Evolutionary conservation across 2,113 vertebrate genomes (phyloP).

Genomic region (Lipophrys pholis): DNA sequence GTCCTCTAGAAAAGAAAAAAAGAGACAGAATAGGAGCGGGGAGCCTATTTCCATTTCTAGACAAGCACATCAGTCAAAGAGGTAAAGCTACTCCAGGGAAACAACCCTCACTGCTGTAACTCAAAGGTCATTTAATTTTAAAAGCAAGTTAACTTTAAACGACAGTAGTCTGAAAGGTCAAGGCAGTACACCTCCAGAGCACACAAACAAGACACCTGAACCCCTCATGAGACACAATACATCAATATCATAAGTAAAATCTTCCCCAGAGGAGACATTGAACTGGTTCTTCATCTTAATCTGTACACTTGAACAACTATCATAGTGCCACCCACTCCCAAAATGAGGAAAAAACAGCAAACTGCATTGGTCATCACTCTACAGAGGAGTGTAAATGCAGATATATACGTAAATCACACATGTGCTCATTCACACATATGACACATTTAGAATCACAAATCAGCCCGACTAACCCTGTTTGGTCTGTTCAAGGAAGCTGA

Average conservation of each 20-base stretch:
- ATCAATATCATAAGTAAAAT: neutral
- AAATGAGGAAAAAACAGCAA: too few species aligned
- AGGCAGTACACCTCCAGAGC: neutral
- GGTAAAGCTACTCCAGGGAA: neutral
- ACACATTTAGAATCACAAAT: too few species aligned
- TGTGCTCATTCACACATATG: too few species aligned
- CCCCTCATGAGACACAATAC: neutral
- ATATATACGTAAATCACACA: too few species aligned
- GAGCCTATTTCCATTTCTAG: constrained; percentile 7
- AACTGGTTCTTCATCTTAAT: constrained; percentile 10
- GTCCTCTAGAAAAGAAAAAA: constrained; percentile 79
- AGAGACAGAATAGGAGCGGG: constrained; percentile 5
- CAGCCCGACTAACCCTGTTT: too few species aligned
- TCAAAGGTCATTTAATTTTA: constrained; percentile 44
- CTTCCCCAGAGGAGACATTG: neutral
- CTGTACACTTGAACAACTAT: constrained; percentile 13
- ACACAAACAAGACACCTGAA: constrained; percentile 33
- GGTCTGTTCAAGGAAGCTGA: too few species aligned
- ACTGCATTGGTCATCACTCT: too few species aligned
- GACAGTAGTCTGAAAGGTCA: constrained; percentile 39
- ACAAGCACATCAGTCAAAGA: neutral
- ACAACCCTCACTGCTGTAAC: neutral
- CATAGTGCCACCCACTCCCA: neutral
- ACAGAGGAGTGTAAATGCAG: too few species aligned
- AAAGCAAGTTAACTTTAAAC: constrained; percentile 24